Percentiles rank a stretch among this genome's conserved stretches.
Evolutionary conservation across 1,140 invertebrate genomes (phyloP).

Genomic region (Lamellibrachia luymesi): DNA sequence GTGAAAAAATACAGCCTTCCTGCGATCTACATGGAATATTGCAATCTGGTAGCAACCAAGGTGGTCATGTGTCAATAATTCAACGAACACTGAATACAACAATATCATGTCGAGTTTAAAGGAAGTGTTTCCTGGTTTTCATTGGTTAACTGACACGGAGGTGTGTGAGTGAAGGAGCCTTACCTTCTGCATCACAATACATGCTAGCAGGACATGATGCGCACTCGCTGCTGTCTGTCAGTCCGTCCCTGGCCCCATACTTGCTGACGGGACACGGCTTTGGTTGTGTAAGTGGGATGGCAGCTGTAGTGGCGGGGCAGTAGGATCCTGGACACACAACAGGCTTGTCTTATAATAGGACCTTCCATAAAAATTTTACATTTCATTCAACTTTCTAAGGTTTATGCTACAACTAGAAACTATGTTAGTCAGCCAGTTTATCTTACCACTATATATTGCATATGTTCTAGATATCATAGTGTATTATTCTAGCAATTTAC

Average conservation of each 20-base stretch:
- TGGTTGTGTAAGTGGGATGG: conserved; percentile 32
- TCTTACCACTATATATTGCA: no score
- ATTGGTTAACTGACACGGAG: not conserved
- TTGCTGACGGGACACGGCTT: conserved; percentile 43
- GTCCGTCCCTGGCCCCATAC: conserved; percentile 40
- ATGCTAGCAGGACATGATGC: conserved; percentile 41
- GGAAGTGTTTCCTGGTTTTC: no score
- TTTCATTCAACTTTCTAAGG: no score
- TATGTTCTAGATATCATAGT: no score
- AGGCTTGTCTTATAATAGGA: not conserved
- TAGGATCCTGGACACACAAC: conserved; percentile 39
- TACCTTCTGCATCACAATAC: conserved; percentile 48
- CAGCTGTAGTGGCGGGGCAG: conserved; percentile 44
- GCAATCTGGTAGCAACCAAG: no score
- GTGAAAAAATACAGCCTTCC: no score
- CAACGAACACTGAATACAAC: not conserved
- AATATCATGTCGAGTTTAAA: not conserved
- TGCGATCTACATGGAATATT: no score
- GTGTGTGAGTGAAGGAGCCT: not conserved
- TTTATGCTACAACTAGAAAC: not conserved
- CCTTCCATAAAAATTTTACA: no score
- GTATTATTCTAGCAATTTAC: no score
- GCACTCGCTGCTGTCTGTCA: conserved; percentile 37
- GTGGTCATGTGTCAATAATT: not conserved
- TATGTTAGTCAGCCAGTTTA: no score